These are phyloP conservation scores for Microcebus tavaratra DNA, from an alignment of 2,113 vertebrate genomes.

Conservation along the genomic window DNA sequence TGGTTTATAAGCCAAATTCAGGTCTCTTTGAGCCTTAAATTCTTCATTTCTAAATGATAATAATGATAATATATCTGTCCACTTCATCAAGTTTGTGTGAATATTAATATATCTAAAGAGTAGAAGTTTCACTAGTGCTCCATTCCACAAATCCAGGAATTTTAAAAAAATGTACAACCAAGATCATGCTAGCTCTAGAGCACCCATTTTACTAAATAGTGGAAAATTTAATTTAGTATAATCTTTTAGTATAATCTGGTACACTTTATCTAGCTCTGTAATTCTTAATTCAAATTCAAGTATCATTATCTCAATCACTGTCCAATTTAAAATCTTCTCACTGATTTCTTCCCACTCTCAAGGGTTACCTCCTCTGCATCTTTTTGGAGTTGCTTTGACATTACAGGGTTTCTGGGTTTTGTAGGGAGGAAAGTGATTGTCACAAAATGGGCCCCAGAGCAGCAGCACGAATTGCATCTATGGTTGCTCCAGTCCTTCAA, in stretches of 20 bases:
- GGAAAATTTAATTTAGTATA: not conserved
- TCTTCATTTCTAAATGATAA: not conserved
- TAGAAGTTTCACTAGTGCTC: not conserved
- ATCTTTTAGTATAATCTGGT: not conserved
- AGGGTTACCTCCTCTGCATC: not conserved
- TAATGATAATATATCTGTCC: not conserved
- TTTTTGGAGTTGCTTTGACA: too few relatives aligned
- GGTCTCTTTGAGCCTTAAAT: not conserved
- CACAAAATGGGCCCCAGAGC: accelerated
- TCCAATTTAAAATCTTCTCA: not conserved
- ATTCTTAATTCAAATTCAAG: not conserved
- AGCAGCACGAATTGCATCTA: accelerated
- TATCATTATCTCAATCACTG: conserved; percentile 26
- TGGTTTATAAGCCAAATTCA: not conserved
- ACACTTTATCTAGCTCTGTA: not conserved
- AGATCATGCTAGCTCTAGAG: not conserved
- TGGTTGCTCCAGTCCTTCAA: accelerated
- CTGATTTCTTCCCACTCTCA: not conserved
- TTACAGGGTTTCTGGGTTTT: not conserved
- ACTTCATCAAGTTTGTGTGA: not conserved
- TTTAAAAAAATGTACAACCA: too few relatives aligned
- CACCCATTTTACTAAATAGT: not conserved
- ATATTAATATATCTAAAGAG: not conserved
- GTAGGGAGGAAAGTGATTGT: not conserved
- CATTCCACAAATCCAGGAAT: not conserved